phyloP scores from a whole-genome alignment of 2,888 invertebrate species.

The Synergus japonicus region DNA sequence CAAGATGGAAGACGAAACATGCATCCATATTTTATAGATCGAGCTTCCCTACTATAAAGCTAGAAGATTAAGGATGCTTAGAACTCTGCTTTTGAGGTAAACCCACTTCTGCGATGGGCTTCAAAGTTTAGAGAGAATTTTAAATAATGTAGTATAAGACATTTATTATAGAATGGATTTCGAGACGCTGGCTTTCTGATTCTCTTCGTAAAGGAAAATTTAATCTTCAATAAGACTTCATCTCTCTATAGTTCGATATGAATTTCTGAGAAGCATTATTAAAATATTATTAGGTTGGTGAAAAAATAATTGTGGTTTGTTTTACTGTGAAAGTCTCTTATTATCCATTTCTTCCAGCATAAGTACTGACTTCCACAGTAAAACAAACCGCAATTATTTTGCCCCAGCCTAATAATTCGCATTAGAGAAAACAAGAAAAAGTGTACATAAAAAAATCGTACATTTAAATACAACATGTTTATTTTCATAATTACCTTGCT shows the following conservation, averaged over 20 bases:
- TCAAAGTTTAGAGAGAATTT: slow-evolving; percentile 4
- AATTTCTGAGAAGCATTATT: slow-evolving; percentile 14
- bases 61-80: slow-evolving; percentile 29
- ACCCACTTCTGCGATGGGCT: not conserved
- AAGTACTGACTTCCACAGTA: too few species aligned
- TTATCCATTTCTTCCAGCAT: too few species aligned
- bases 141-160: slow-evolving; percentile 5
- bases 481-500: slow-evolving; percentile 79
- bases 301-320: too few species aligned
- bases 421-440: not conserved
- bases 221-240: not conserved
- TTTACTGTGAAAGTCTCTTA: too few species aligned
- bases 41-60: slow-evolving; percentile 26
- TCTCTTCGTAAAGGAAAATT: not conserved
- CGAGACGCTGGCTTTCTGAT: slow-evolving; percentile 6
- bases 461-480: too few species aligned
- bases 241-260: not conserved
- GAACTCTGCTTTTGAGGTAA: slow-evolving; percentile 19
- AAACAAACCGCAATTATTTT: too few species aligned
- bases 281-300: not conserved
- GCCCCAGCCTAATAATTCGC: not conserved
- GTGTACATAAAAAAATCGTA: not conserved
- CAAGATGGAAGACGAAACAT: slow-evolving; percentile 22
- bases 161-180: slow-evolving; percentile 3
- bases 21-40: slow-evolving; percentile 34